Evolutionary conservation across 1,140 invertebrate species (phyloP), one percentile per base, ranked within the genome.

Genomic region (Cydia splendana): DNA sequence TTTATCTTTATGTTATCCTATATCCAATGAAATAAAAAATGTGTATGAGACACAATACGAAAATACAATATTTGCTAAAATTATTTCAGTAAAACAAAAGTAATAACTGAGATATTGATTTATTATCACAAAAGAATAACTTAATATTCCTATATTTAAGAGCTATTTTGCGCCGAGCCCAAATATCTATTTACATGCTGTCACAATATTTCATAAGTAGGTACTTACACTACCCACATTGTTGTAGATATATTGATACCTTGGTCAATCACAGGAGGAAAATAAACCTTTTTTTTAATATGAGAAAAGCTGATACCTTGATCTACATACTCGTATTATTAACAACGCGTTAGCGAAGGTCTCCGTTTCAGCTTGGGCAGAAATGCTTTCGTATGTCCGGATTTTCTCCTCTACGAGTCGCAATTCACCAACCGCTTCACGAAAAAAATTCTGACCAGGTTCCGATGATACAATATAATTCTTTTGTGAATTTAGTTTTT

Each of bases 41-140:
- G 42, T 53, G 13, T 53, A n/a, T 18, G 51, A 53, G 18, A 42
- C 30, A 67, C 45, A 74, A 74, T 2, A 9, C 5, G 10, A 74
- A 77, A 42, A 75, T 53, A 53, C 65, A 76, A 30, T 4, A 53
- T 69, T 42, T 9, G 34, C 28, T 30, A 71, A 9, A 53, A 71
- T 10, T 75, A 74, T 74, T 73, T 45, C 42, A 79, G 65, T 76
- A 79, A 84, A 82, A 80, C 4, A 30, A 9, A 78, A 74, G 53
- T 38, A 15, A 78, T 45, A 79, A 84, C 75, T 83, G 82, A 84
- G 82, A 86, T 85, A 79, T 79, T 84, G 76, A 76, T 88, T 88
- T 87, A 86, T 85, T 86, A 88, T 87, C 82, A 89, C 82, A 90
- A 85, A 82, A 87, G 79, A 75, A 84, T 89, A 88, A 88, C 84